Evolutionary conservation across 2,888 invertebrate species (phyloP), one percentile per base, ranked within the genome.

Genomic region (Pardosa pseudoannulata): DNA sequence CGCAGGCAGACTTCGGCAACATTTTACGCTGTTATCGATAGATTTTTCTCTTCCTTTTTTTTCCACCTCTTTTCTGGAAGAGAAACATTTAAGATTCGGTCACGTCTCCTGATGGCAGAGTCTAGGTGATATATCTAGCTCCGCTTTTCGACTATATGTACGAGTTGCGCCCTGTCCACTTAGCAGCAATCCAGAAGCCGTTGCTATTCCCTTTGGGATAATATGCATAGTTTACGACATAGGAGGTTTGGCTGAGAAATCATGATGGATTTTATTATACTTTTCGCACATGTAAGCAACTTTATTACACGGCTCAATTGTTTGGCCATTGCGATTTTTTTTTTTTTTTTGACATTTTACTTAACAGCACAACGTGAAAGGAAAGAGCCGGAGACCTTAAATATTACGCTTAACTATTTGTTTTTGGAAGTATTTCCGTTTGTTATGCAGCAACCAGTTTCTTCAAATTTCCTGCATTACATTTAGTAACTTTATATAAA

Each of bases 71-170:
- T 79, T 36, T 50, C 56, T 67, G 16, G 62, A 82, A 70, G 73
- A 50, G 73, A 67, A 67, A 80, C 75, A 82, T 82, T 82, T 82
- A 75, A 70, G 82, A 56, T 64, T 82, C 56, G 41, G 75, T 82
- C 82, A 82, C 82, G 82, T 82, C 39, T 16, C 23, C 46, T 41
- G 31, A 83, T 83, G 76, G 82, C 75, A 76, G 71, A 19, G 28
- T 27, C 46, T 27, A 27, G 65, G 82, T 83, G 76, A 83, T 82
- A 76, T 82, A 75, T 75, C 62, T 75, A 71, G 19, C 73, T 19
- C 39, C 70, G 27, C 41, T 39, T 32, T 67, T 39, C 70, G 27
- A 23, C 23, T 56, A 23, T 56, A 23, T 56, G 56, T 56, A 56
- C 56, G 56, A 56, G 56, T 56, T 23, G 41, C 56, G 19, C 56